phyloP scores from a whole-genome alignment of 2,113 vertebrate genomes.

The Anolis carolinensis region DNA sequence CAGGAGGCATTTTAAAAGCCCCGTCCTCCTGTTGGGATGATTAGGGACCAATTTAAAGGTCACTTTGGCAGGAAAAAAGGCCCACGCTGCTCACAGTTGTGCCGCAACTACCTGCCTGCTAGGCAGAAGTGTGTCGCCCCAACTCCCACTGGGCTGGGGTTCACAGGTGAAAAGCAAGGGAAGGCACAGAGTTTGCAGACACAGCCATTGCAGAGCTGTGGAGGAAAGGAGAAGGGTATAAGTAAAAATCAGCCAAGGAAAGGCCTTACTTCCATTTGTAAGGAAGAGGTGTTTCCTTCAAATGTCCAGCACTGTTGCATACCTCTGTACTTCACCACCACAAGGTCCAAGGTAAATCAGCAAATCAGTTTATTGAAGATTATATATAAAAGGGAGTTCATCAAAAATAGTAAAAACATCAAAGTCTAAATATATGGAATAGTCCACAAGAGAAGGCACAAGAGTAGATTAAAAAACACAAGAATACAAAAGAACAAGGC shows the following conservation, averaged over 20 bases:
- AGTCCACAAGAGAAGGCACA: too few relatives aligned
- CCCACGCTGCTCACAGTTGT: constrained; percentile 48
- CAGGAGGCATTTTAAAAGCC: constrained; percentile 42
- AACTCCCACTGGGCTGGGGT: constrained; percentile 25
- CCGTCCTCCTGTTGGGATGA: constrained; percentile 53
- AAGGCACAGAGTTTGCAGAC: not conserved
- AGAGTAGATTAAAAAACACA: too few relatives aligned
- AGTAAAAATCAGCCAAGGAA: not conserved
- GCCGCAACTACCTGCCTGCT: constrained; percentile 54
- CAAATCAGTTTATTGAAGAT: too few relatives aligned
- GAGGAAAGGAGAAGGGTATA: not conserved
- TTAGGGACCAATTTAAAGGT: constrained; percentile 64
- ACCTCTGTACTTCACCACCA: too few relatives aligned
- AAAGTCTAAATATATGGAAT: too few relatives aligned
- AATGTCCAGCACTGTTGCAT: too few relatives aligned
- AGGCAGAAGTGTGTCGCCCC: constrained; percentile 39
- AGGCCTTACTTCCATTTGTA: not conserved
- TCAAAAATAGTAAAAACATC: too few relatives aligned
- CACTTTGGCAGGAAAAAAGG: constrained; percentile 40
- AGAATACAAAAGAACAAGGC: too few relatives aligned
- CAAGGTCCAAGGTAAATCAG: too few relatives aligned
- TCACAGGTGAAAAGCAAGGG: constrained; percentile 47
- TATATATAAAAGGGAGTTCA: too few relatives aligned
- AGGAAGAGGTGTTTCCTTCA: too few relatives aligned
- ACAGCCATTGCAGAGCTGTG: not conserved